Conservation (phyloP, 2,888 invertebrate species). For the Cheilosia variabilis region DNA sequence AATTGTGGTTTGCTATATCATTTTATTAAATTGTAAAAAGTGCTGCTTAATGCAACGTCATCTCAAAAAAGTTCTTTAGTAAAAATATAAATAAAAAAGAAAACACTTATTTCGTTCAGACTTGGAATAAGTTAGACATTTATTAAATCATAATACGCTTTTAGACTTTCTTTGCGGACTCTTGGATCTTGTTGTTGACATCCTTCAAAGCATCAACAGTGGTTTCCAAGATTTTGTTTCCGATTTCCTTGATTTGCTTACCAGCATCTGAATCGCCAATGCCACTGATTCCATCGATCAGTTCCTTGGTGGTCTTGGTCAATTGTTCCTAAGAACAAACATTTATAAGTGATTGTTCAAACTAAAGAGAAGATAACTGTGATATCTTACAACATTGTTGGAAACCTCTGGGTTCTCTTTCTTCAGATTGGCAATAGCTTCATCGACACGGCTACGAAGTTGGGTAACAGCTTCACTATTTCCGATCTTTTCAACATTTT, state of each 20-base stretch:
- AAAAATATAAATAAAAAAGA: too few relatives aligned
- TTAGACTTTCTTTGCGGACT: slow-evolving; percentile 47
- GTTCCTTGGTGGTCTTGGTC: slow-evolving; percentile 47
- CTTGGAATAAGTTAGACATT: slow-evolving; percentile 23
- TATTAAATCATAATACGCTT: slow-evolving; percentile 29
- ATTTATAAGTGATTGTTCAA: background rate
- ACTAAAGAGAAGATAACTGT: background rate
- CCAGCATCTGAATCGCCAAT: slow-evolving; percentile 58
- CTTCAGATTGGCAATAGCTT: slow-evolving; percentile 50
- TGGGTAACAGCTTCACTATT: slow-evolving; percentile 60
- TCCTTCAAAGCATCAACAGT: slow-evolving; percentile 62
- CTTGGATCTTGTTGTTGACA: slow-evolving; percentile 62
- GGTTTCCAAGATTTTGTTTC: slow-evolving; percentile 58
- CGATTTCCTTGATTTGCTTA: slow-evolving; percentile 61
- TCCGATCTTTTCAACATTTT: slow-evolving; percentile 50
- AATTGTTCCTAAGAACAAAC: slow-evolving; percentile 52
- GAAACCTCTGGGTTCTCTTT: slow-evolving; percentile 60
- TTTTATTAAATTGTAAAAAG: too few relatives aligned
- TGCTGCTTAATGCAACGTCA: background rate
- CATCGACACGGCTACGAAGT: slow-evolving; percentile 48
- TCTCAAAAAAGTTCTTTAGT: background rate
- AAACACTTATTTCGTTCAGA: background rate
- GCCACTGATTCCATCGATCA: slow-evolving; percentile 54
- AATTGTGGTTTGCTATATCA: too few relatives aligned
- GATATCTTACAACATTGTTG: slow-evolving; percentile 51